Evolutionary conservation across 2,113 vertebrate species (phyloP).

Genomic region (Sphaerodactylus townsendi): DNA sequence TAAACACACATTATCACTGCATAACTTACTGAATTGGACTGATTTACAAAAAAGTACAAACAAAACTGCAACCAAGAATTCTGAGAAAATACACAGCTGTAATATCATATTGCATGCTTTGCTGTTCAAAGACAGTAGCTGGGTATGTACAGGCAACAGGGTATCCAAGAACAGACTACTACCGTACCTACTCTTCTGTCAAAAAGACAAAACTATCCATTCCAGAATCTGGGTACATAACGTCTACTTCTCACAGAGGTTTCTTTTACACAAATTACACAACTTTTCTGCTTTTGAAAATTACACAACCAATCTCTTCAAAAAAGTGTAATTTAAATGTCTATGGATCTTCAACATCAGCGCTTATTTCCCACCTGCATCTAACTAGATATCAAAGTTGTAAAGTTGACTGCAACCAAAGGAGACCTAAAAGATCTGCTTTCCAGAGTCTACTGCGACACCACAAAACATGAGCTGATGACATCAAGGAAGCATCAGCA

Average conservation of each 20-base stretch:
- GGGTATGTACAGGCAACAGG: not conserved
- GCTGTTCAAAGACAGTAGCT: not conserved
- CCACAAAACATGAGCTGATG: not conserved
- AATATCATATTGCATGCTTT: too few species aligned
- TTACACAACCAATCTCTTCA: not conserved
- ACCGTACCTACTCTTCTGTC: too few species aligned
- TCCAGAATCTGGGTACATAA: not conserved
- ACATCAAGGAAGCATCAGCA: not conserved
- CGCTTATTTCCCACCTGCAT: too few species aligned
- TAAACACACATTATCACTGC: not conserved
- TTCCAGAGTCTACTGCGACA: not conserved
- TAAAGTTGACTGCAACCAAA: too few species aligned
- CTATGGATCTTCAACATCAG: too few species aligned
- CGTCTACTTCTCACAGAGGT: not conserved
- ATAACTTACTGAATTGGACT: not conserved
- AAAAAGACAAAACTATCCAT: not conserved
- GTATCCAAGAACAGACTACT: not conserved
- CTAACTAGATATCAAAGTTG: not conserved
- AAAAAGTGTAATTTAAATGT: too few species aligned
- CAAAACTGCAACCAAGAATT: not conserved
- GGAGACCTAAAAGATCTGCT: not conserved
- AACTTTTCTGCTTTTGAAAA: not conserved
- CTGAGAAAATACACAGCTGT: not conserved
- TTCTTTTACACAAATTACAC: not conserved
- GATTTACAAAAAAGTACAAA: not conserved